phyloP scores from a whole-genome alignment of 2,113 vertebrate genomes.

The Laticauda colubrina region DNA sequence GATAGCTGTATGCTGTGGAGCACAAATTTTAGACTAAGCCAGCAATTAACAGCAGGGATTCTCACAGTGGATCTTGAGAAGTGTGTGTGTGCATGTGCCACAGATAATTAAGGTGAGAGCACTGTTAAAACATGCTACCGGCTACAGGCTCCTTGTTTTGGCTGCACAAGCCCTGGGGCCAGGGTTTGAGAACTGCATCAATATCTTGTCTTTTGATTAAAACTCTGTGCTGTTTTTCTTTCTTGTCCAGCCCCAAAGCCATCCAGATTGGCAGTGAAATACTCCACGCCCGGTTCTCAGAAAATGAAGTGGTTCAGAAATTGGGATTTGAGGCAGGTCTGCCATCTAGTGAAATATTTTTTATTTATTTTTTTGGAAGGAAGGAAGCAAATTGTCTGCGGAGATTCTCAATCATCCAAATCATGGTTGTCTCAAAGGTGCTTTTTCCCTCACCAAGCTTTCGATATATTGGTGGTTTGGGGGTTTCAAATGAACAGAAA shows the following conservation, averaged over 20 bases:
- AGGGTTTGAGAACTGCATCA: background rate
- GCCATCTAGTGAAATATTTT: slow-evolving; percentile 4
- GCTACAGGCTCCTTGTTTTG: background rate
- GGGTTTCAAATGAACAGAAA: background rate
- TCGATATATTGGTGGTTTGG: background rate
- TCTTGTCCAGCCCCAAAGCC: background rate
- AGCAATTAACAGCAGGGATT: background rate
- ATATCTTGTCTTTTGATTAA: background rate
- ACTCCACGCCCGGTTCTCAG: background rate
- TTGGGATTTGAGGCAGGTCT: slow-evolving; percentile 19
- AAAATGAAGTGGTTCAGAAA: background rate
- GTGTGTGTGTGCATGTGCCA: background rate
- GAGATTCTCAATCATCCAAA: background rate
- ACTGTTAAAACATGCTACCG: background rate
- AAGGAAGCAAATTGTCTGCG: background rate
- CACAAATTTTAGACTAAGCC: background rate
- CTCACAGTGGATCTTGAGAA: background rate
- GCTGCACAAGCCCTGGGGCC: background rate
- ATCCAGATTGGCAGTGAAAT: background rate
- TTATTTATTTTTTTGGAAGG: no score
- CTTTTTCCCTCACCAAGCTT: background rate
- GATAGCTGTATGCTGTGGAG: no score
- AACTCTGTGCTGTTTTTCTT: background rate
- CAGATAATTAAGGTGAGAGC: background rate
- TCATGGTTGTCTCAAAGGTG: background rate